phyloP scores from a whole-genome alignment of 1,140 invertebrate genomes.

The Macrosteles quadrilineatus region DNA sequence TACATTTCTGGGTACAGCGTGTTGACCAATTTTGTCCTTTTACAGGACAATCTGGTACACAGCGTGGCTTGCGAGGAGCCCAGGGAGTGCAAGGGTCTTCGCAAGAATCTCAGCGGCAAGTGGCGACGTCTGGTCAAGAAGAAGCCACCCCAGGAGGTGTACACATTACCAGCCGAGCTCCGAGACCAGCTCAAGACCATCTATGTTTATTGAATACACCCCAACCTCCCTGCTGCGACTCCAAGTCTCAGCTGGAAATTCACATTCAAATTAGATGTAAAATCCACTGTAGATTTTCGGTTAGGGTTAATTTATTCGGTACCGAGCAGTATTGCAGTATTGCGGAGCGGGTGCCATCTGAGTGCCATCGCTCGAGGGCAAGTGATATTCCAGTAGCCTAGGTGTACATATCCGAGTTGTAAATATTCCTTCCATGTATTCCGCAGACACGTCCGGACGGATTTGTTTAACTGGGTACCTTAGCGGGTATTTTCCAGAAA shows the following conservation, averaged over 20 bases:
- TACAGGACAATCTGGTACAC: constrained; percentile 75
- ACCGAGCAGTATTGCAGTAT: too few relatives aligned
- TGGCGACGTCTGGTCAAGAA: constrained; percentile 78
- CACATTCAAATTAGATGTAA: too few relatives aligned
- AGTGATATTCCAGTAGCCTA: constrained; percentile 19
- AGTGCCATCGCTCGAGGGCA: background rate
- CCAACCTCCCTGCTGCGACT: background rate
- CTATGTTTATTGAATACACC: constrained; percentile 71
- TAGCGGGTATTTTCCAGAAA: constrained; percentile 22
- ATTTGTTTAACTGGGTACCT: constrained; percentile 13
- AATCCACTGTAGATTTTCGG: too few relatives aligned
- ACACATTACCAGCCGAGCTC: constrained; percentile 81
- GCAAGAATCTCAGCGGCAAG: constrained; percentile 78
- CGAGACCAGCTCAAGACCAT: constrained; percentile 86
- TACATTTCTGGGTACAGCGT: too few relatives aligned
- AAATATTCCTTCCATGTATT: constrained; percentile 20
- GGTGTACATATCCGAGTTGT: constrained; percentile 17
- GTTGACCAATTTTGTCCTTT: constrained; percentile 37
- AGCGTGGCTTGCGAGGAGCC: constrained; percentile 67
- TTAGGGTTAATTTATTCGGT: too few relatives aligned
- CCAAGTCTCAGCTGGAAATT: too few relatives aligned
- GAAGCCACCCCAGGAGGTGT: constrained; percentile 75
- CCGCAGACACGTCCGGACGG: constrained; percentile 4
- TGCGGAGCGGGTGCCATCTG: background rate
- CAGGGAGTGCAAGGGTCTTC: constrained; percentile 69